These are phyloP conservation scores for Camponotus pennsylvanicus DNA, from an alignment of 1,140 invertebrate species.

Conservation along the genomic window DNA sequence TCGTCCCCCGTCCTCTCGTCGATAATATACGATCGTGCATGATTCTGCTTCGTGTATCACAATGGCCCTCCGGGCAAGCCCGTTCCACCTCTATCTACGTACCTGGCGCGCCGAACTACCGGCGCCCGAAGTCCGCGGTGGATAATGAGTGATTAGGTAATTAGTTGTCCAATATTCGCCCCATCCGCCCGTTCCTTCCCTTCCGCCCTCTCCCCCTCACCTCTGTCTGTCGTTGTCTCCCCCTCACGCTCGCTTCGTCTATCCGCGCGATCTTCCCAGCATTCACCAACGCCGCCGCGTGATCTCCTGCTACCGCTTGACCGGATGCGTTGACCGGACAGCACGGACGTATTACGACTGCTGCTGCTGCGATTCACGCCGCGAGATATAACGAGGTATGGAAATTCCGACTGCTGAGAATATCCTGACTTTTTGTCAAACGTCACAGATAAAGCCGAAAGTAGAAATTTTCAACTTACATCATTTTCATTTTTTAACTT, in stretches of 20 bases:
- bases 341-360: conserved; percentile 25
- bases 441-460: background rate
- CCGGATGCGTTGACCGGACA: conserved; percentile 56
- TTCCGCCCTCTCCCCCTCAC: background rate
- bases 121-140: conserved; percentile 71
- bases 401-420: background rate
- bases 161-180: conserved; percentile 81
- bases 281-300: conserved; percentile 29
- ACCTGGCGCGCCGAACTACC: conserved; percentile 72
- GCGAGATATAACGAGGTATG: background rate
- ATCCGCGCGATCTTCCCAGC: conserved; percentile 35
- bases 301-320: conserved; percentile 57
- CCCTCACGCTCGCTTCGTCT: conserved; percentile 13
- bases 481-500: background rate
- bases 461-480: background rate
- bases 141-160: conserved; percentile 82
- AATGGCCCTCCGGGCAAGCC: conserved; percentile 77
- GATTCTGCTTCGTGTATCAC: conserved; percentile 78
- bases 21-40: conserved; percentile 78
- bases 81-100: conserved; percentile 71
- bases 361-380: background rate
- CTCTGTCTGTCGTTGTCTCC: background rate
- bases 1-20: conserved; percentile 62
- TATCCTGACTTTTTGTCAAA: background rate
- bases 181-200: conserved; percentile 54